Conservation (phyloP, 2,888 invertebrate genomes). For the Lampropteryx suffumata region DNA sequence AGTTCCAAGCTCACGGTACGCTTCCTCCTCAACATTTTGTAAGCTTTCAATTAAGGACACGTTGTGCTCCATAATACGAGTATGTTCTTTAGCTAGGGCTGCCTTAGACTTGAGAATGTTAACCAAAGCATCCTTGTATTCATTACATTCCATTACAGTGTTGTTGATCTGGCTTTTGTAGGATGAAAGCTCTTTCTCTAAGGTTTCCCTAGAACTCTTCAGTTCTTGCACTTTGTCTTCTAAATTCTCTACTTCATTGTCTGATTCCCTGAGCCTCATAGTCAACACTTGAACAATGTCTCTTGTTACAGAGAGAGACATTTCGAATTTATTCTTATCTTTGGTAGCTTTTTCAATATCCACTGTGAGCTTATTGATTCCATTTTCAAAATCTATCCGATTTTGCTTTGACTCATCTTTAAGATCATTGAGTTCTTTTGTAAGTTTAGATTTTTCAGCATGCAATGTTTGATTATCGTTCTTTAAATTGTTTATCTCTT, state of each 20-base stretch:
- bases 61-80: slow-evolving; percentile 76
- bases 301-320: slow-evolving; percentile 82
- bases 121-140: slow-evolving; percentile 75
- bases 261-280: slow-evolving; percentile 81
- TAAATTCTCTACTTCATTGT: slow-evolving; percentile 82
- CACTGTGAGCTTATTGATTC: slow-evolving; percentile 66
- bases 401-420: slow-evolving; percentile 67
- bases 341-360: slow-evolving; percentile 69
- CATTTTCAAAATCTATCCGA: slow-evolving; percentile 67
- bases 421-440: slow-evolving; percentile 54
- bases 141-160: slow-evolving; percentile 68
- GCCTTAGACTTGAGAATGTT: slow-evolving; percentile 76
- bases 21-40: slow-evolving; percentile 75
- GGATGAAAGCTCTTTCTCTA: slow-evolving; percentile 62
- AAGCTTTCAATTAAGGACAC: slow-evolving; percentile 73
- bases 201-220: slow-evolving; percentile 56
- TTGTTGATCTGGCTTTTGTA: slow-evolving; percentile 65
- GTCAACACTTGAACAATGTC: slow-evolving; percentile 83
- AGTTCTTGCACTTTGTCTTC: slow-evolving; percentile 65
- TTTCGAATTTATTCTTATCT: slow-evolving; percentile 82
- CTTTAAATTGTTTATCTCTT: slow-evolving; percentile 56
- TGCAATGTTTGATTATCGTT: slow-evolving; percentile 55
- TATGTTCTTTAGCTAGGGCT: slow-evolving; percentile 72
- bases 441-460: slow-evolving; percentile 51
- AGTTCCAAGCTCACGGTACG: slow-evolving; percentile 72